Conservation (phyloP, 2,113 vertebrate genomes). For the Triplophysa dalaica region DNA sequence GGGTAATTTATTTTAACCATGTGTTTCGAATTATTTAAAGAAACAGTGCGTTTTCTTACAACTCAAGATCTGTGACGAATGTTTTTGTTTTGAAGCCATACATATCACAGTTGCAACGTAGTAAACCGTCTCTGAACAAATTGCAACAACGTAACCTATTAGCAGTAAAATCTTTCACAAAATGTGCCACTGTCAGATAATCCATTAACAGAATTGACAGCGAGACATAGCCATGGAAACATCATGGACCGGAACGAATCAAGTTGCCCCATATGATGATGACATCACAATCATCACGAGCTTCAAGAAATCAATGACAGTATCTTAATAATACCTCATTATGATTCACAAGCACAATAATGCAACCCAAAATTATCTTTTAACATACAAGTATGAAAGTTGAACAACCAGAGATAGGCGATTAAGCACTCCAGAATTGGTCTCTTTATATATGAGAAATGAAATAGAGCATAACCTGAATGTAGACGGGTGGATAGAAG, state of each 20-base stretch:
- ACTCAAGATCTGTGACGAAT: not conserved
- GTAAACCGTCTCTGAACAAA: not conserved
- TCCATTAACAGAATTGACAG: not conserved
- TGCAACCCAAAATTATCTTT: not conserved
- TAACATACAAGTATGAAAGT: not conserved
- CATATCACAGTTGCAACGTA: not conserved
- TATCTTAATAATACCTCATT: not conserved
- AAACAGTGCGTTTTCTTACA: not conserved
- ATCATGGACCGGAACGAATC: not conserved
- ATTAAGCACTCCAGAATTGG: no score
- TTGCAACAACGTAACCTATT: not conserved
- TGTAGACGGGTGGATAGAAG: no score
- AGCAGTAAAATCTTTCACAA: not conserved
- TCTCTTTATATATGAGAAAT: no score
- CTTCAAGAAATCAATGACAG: not conserved
- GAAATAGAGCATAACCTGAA: no score
- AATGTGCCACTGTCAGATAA: not conserved
- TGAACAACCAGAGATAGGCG: not conserved
- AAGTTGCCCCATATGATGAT: not conserved
- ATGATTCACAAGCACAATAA: not conserved
- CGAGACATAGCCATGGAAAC: not conserved
- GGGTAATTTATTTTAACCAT: slow-evolving; percentile 11
- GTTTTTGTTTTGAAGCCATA: no score
- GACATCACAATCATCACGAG: slow-evolving; percentile 21
- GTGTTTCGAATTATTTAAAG: slow-evolving; percentile 20